These are phyloP conservation scores for Glyphotaelius pellucidus DNA, from an alignment of 2,888 invertebrate species.

Conservation along the genomic window DNA sequence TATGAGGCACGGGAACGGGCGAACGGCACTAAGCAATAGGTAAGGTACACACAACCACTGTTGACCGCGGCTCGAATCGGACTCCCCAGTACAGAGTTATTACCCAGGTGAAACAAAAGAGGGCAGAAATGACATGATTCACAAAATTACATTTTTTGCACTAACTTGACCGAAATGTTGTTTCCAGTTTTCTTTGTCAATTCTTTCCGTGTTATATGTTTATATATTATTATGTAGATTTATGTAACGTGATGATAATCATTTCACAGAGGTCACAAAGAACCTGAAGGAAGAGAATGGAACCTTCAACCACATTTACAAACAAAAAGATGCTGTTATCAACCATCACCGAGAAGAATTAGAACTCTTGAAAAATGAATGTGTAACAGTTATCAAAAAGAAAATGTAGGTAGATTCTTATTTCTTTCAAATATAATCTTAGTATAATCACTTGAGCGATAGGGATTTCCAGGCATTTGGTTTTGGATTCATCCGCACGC, in stretches of 20 bases:
- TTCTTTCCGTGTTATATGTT: background rate
- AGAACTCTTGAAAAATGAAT: constrained; percentile 67
- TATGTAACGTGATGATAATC: background rate
- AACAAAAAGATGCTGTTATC: constrained; percentile 70
- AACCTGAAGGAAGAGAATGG: constrained; percentile 70
- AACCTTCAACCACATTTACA: constrained; percentile 69
- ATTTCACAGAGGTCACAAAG: constrained; percentile 68
- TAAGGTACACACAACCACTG: too few species aligned
- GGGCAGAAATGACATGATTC: too few species aligned
- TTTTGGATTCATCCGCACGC: too few species aligned
- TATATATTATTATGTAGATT: background rate
- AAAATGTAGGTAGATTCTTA: constrained; percentile 62
- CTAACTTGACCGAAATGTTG: background rate
- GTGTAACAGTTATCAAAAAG: constrained; percentile 66
- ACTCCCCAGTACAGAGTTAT: background rate
- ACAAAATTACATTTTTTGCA: too few species aligned
- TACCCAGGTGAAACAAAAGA: too few species aligned
- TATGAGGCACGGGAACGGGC: too few species aligned
- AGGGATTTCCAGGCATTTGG: too few species aligned
- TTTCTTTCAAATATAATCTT: background rate
- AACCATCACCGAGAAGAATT: constrained; percentile 69
- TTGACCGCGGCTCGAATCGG: too few species aligned
- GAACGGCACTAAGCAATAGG: too few species aligned
- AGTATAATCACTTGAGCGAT: too few species aligned
- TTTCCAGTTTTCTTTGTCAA: background rate